A percentile compares a stretch with the other conserved stretches of the same genome.
Conservation (phyloP, 2,888 invertebrate genomes). For the Drosophila eohydei region DNA sequence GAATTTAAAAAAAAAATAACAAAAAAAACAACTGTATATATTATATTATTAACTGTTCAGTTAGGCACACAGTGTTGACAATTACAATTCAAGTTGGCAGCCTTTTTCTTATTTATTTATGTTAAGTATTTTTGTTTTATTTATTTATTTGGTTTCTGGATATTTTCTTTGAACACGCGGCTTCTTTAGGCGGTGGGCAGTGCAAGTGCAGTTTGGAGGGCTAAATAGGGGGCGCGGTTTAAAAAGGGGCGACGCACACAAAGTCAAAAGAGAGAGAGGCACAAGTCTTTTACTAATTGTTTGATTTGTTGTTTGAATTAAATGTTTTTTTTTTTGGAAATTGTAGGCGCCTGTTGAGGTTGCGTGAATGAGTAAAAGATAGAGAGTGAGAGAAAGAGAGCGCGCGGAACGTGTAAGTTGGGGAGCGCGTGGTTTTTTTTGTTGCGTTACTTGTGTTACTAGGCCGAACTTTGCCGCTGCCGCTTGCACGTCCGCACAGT, state of each 20-base stretch:
- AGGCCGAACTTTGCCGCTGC: slow-evolving; percentile 59
- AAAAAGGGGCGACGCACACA: slow-evolving; percentile 26
- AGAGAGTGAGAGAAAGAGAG: slow-evolving; percentile 20
- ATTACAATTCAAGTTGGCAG: slow-evolving; percentile 36
- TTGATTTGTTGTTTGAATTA: slow-evolving; percentile 14
- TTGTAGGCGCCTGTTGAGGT: slow-evolving; percentile 53
- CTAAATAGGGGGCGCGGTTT: background rate
- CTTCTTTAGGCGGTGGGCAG: slow-evolving; percentile 46
- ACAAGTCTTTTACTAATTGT: slow-evolving; percentile 43
- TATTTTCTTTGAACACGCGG: slow-evolving; percentile 24
- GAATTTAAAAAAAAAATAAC: slow-evolving; percentile 25
- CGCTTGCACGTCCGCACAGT: slow-evolving; percentile 83
- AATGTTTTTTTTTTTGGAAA: slow-evolving; percentile 4
- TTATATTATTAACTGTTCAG: slow-evolving; percentile 25
- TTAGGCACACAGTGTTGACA: slow-evolving; percentile 67
- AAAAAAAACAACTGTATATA: slow-evolving; percentile 21
- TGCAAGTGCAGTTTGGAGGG: slow-evolving; percentile 34
- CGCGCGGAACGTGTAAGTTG: slow-evolving; percentile 57
- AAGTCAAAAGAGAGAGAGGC: slow-evolving; percentile 18
- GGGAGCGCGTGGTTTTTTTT: slow-evolving; percentile 48
- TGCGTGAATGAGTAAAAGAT: slow-evolving; percentile 17
- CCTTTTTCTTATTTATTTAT: slow-evolving; percentile 22
- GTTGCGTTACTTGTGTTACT: slow-evolving; percentile 46
- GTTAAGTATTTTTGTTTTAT: slow-evolving; percentile 17
- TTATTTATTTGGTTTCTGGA: background rate